Conservation (phyloP, 2,797 vertebrate species). For the Pantherophis vulpinus region DNA sequence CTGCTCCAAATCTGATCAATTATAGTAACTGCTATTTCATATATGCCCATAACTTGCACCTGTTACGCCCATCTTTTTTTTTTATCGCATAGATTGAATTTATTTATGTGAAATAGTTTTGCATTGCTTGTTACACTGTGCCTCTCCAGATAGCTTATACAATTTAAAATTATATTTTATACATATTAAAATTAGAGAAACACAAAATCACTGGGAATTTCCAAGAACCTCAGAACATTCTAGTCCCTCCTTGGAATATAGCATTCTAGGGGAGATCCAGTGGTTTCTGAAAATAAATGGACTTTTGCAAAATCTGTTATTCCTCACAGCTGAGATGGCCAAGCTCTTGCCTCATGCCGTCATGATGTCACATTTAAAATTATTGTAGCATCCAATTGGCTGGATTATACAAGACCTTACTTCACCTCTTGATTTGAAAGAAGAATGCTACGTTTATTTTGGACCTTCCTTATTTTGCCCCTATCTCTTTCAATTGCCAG, state of each 20-base stretch:
- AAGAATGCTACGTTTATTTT: neutral
- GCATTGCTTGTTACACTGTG: neutral
- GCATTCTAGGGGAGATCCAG: neutral
- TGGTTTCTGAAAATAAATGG: neutral
- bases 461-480: neutral
- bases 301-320: neutral
- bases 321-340: neutral
- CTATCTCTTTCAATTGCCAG: neutral
- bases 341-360: neutral
- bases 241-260: no score
- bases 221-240: no score
- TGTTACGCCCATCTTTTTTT: neutral
- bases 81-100: neutral
- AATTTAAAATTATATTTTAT: neutral
- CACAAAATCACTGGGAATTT: no score
- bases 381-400: neutral
- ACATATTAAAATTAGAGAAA: neutral
- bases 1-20: neutral
- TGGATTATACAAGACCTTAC: neutral
- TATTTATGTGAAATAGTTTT: neutral
- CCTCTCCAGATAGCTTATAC: neutral
- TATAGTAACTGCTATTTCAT: neutral
- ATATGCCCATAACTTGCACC: neutral
- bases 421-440: neutral
- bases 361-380: neutral